phyloP scores from a whole-genome alignment of 2,888 invertebrate species.

The Monoplex corrugatus region DNA sequence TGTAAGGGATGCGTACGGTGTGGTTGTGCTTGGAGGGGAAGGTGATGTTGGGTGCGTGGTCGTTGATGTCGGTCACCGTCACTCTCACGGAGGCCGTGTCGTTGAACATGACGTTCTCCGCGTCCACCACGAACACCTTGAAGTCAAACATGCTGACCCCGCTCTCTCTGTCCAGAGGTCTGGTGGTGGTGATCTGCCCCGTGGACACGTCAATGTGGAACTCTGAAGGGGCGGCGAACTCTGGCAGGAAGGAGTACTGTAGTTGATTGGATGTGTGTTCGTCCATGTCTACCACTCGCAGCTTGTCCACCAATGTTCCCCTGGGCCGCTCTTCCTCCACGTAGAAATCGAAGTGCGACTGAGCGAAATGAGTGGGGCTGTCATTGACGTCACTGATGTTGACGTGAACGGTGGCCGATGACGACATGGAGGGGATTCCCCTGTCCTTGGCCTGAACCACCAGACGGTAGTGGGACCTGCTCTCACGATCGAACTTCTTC shows the following conservation, averaged over 20 bases:
- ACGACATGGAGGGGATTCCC: conserved; percentile 85
- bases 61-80: conserved; percentile 66
- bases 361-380: conserved; percentile 61
- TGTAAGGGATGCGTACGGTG: conserved; percentile 62
- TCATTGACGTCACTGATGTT: conserved; percentile 98
- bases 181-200: conserved; percentile 58
- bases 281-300: conserved; percentile 58
- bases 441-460: conserved; percentile 93
- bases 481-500: conserved; percentile 68
- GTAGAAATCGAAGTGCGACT: conserved; percentile 56
- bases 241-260: conserved; percentile 50
- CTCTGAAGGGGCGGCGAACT: conserved; percentile 39
- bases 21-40: conserved; percentile 65
- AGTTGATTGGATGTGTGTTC: conserved; percentile 48
- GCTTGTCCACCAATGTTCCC: conserved; percentile 54
- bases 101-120: conserved; percentile 52
- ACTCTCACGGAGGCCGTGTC: conserved; percentile 64
- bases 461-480: conserved; percentile 90
- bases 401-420: conserved; percentile 95
- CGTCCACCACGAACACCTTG: conserved; percentile 59
- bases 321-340: conserved; percentile 56
- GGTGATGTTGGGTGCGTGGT: conserved; percentile 67
- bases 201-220: conserved; percentile 58
- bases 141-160: conserved; percentile 52
- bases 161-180: conserved; percentile 55